Base-by-base conservation (phyloP, 2,797 vertebrate genomes). In the Austrolebias charrua region DNA sequence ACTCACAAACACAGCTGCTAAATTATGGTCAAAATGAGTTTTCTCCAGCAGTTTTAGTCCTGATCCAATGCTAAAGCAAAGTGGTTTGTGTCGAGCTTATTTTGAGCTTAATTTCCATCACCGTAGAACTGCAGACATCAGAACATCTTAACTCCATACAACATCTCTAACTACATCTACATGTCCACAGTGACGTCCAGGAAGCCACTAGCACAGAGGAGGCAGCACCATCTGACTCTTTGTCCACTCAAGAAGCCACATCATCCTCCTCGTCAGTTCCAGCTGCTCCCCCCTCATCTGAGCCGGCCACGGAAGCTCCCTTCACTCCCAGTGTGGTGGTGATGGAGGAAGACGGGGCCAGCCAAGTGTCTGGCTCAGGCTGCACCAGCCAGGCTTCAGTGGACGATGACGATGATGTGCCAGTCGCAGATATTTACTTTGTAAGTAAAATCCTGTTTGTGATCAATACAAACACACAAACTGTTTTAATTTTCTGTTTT, bases 371-470 rank as follows among this genome's bases (percentile, higher is more conserved):
- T 0, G 95, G 96, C 51, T 95, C 96, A 0, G 96, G 96, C 12
- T 95, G 95, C 42, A 92, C 93, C 84, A 98, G 95, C 88, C 95
- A 96, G 87, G 94, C 96, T 74, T 98, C 96, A 0, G 95, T 96
- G 0, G 97, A 99, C 5, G 96, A 98, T 2, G 96, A 98, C 0
- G 93, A 94, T 7, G 93, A 94, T 0, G 90, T 94, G 69, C 96
- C 96, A 65, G 91, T 95, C 84, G 93, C 96, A 58, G 97, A 99
- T 87, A 96, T 99, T 80, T 98, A 96, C 89, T 97, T 98, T 86
- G 97, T 99, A 92, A 98, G 97, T 75, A 15, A 58, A 64, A 59
- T 6, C 48, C 43, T 24, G 15, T 5, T 2, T 2, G 2, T 6
- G 13, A 31, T 46, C 52, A 4, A 13, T 13, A 12, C n/a, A n/a